These are phyloP conservation scores for Neopelma chrysocephalum DNA, from an alignment of 2,797 vertebrate species.

Conservation along the genomic window DNA sequence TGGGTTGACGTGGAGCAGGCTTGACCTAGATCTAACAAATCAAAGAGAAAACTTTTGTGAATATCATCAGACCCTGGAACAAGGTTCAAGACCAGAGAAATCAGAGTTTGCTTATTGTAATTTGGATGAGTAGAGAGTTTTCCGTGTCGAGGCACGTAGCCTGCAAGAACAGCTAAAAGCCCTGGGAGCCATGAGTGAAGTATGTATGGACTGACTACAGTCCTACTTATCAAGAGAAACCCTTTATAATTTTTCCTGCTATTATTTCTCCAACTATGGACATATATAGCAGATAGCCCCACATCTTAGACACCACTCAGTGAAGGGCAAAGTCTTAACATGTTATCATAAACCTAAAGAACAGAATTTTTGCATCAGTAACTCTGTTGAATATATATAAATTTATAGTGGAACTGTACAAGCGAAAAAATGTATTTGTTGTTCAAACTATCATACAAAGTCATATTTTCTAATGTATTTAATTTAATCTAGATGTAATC, in stretches of 20 bases:
- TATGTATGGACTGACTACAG: background rate
- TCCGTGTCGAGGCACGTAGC: accelerated
- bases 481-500: background rate
- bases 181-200: background rate
- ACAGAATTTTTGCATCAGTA: background rate
- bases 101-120: background rate
- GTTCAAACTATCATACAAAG: background rate
- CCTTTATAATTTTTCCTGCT: background rate
- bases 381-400: background rate
- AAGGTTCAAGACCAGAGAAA: background rate
- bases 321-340: background rate
- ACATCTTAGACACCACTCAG: background rate
- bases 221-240: background rate
- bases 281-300: accelerated
- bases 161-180: background rate
- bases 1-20: background rate
- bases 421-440: background rate
- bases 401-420: background rate
- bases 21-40: background rate
- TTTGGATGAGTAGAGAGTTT: background rate
- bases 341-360: background rate
- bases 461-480: background rate
- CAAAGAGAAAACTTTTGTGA: background rate
- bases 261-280: background rate
- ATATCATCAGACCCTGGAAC: background rate